A percentile compares a stretch with the other conserved stretches of the same genome.
phyloP scores from a whole-genome alignment of 2,113 vertebrate species.

The Tragelaphus scriptus region DNA sequence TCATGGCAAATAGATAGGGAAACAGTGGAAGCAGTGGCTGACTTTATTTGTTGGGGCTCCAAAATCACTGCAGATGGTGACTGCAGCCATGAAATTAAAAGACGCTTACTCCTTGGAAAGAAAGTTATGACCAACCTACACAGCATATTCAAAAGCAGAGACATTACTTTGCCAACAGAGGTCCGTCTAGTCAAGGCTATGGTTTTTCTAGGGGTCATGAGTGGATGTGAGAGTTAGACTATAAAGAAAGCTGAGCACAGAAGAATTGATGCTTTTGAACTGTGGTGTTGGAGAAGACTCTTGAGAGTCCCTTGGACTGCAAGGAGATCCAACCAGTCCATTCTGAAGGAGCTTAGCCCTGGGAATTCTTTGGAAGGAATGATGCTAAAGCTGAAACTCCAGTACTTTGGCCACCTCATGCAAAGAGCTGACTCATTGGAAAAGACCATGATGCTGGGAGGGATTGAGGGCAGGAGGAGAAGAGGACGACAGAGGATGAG shows the following conservation, averaged over 20 bases:
- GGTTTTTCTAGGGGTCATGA: not conserved
- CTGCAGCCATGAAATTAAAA: not conserved
- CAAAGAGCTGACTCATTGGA: not conserved
- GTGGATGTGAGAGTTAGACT: not conserved
- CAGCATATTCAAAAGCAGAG: not conserved
- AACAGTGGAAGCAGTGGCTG: not conserved
- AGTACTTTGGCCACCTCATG: not conserved
- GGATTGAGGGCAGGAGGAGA: not conserved
- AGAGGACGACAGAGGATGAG: not conserved
- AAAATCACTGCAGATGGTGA: not conserved
- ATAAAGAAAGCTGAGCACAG: rapidly evolving
- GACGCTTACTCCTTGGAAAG: not conserved
- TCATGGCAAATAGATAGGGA: not conserved
- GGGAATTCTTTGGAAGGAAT: not conserved
- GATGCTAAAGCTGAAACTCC: not conserved
- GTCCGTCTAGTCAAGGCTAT: not conserved
- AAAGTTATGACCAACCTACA: not conserved
- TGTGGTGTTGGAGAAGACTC: too few relatives aligned
- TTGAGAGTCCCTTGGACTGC: too few relatives aligned
- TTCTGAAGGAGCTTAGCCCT: not conserved
- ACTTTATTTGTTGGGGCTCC: not conserved
- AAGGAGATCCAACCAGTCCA: too few relatives aligned
- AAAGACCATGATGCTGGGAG: not conserved
- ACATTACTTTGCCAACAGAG: not conserved
- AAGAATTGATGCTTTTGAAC: too few relatives aligned